These are phyloP conservation scores for Rhinichthys klamathensis DNA, from an alignment of 2,113 vertebrate genomes.

Conservation along the genomic window DNA sequence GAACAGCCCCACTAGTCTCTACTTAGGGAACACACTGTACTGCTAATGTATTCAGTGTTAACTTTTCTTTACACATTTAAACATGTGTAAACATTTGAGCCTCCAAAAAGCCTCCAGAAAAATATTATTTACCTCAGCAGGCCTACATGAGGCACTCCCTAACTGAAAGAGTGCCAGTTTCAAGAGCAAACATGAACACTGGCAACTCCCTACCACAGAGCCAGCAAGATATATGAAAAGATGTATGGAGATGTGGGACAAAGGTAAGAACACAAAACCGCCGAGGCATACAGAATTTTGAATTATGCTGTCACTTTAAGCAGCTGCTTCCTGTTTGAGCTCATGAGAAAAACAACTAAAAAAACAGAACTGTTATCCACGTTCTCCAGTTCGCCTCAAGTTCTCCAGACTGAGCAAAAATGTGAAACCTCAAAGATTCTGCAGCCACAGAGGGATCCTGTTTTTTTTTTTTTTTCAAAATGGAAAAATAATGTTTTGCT, in stretches of 20 bases:
- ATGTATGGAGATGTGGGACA: neutral
- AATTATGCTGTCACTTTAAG: slow-evolving; percentile 1
- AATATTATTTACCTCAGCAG: neutral
- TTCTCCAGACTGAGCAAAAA: neutral
- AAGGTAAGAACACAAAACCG: neutral
- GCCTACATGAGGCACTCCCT: slow-evolving; percentile 19
- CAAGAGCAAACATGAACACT: slow-evolving; percentile 39
- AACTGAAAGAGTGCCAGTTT: neutral
- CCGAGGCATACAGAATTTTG: neutral
- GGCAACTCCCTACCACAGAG: neutral
- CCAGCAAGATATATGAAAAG: neutral
- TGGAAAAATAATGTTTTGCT: neutral
- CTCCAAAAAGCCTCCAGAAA: slow-evolving; percentile 7
- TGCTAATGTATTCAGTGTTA: neutral
- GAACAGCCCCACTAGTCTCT: slow-evolving; percentile 9
- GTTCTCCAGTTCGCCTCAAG: too few species aligned
- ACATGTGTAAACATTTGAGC: neutral
- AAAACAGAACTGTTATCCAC: slow-evolving; percentile 1
- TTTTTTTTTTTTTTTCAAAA: neutral
- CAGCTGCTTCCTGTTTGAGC: slow-evolving; percentile 25
- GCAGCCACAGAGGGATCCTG: neutral
- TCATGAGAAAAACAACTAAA: neutral
- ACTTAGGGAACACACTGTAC: slow-evolving; percentile 5
- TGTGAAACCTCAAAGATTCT: neutral
- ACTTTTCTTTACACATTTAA: slow-evolving; percentile 1